These are phyloP conservation scores for Heliocidaris erythrogramma DNA, from an alignment of 35 echinoderm and acorn worm species.

Conservation along the genomic window DNA sequence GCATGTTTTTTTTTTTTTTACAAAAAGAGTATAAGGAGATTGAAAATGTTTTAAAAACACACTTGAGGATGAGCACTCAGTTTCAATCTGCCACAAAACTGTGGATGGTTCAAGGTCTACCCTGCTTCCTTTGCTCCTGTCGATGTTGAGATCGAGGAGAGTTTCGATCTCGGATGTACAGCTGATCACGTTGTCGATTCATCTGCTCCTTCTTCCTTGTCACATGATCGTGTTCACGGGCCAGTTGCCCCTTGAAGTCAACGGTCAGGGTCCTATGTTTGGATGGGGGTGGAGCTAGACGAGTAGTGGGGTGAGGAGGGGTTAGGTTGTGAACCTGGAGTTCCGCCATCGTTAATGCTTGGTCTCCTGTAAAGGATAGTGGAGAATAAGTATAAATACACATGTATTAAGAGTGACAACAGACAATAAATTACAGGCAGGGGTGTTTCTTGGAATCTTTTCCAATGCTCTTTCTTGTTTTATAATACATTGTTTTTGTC, in stretches of 20 bases:
- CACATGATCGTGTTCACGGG: not conserved
- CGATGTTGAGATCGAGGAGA: not conserved
- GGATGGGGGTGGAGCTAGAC: not conserved
- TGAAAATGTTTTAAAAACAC: no score
- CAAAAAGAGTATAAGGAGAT: no score
- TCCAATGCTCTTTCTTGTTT: not conserved
- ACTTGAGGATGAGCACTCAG: no score
- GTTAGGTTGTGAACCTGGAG: not conserved
- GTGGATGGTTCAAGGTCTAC: no score
- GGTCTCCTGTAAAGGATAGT: not conserved
- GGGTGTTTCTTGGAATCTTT: not conserved
- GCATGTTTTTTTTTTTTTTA: no score
- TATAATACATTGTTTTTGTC: no score
- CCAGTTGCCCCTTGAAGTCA: not conserved
- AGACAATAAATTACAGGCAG: not conserved
- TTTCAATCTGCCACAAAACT: no score
- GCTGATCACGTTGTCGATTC: not conserved
- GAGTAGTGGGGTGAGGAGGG: not conserved
- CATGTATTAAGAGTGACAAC: not conserved
- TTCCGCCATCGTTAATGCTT: not conserved
- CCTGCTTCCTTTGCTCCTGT: not conserved
- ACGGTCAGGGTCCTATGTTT: not conserved
- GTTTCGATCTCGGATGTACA: not conserved
- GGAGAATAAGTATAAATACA: no score
- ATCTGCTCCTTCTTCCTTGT: not conserved